Evolutionary conservation across 2,797 vertebrate genomes (phyloP).

Genomic region (Strix occidentalis): DNA sequence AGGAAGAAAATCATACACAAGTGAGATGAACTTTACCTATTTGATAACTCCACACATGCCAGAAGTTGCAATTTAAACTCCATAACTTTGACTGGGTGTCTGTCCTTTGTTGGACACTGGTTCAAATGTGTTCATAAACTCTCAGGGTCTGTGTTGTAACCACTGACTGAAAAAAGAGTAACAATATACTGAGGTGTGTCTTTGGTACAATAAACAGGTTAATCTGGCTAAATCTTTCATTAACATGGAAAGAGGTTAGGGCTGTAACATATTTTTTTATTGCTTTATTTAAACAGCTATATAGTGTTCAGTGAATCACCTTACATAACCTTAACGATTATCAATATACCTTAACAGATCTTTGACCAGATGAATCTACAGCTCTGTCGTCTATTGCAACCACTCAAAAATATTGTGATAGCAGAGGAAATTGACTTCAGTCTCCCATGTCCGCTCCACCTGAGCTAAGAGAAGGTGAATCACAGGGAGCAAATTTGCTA

Average conservation of each 20-base stretch:
- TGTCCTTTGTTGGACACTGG: neutral
- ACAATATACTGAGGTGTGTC: constrained; percentile 21
- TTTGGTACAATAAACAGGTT: constrained; percentile 48
- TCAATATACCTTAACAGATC: neutral
- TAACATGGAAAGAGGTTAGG: constrained; percentile 4
- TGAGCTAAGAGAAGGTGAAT: neutral
- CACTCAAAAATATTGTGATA: neutral
- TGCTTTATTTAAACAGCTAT: constrained; percentile 56
- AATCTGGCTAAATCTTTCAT: constrained; percentile 44
- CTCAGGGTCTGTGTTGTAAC: constrained; percentile 29
- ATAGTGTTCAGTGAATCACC: neutral
- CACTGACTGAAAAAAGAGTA: constrained; percentile 29
- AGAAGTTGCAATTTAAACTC: constrained; percentile 36
- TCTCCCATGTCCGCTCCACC: neutral
- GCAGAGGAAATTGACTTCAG: neutral
- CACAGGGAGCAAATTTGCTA: neutral
- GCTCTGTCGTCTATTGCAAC: neutral
- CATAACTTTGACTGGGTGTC: constrained; percentile 5
- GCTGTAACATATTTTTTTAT: neutral
- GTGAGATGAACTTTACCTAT: neutral
- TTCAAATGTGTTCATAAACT: constrained; percentile 11
- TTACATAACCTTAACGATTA: neutral
- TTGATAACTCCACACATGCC: neutral
- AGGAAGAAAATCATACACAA: constrained; percentile 1
- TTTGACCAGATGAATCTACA: neutral